phyloP scores from a whole-genome alignment of 1,140 invertebrate genomes.

The Panagrolaimus sp. region DNA sequence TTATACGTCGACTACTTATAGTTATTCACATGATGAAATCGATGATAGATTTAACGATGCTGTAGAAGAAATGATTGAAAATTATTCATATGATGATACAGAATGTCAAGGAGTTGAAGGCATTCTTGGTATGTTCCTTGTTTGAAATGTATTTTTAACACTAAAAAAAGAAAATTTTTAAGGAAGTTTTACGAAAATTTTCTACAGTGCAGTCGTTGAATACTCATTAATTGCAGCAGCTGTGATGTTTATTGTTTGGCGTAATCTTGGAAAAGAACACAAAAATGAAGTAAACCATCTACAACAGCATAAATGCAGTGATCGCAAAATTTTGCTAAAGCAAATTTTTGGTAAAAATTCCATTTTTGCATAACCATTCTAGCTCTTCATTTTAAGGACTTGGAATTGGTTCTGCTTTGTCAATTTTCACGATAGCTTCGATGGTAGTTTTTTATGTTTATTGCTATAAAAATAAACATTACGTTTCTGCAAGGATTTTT shows the following conservation, averaged over 20 bases:
- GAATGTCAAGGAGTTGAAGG: too few relatives aligned
- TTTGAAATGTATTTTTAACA: too few relatives aligned
- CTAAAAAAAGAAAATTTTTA: too few relatives aligned
- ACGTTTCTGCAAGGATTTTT: slow-evolving; percentile 48
- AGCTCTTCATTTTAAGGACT: slow-evolving; percentile 47
- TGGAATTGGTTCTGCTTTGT: slow-evolving; percentile 52
- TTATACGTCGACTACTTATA: too few relatives aligned
- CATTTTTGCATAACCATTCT: background rate
- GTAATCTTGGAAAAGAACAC: slow-evolving; percentile 36
- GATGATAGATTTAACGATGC: too few relatives aligned
- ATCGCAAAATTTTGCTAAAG: slow-evolving; percentile 52
- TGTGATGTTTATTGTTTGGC: slow-evolving; percentile 55
- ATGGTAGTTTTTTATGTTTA: slow-evolving; percentile 53
- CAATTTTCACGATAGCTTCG: slow-evolving; percentile 51
- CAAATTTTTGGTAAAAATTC: background rate
- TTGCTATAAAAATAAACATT: slow-evolving; percentile 31
- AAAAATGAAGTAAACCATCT: background rate
- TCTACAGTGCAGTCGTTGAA: too few relatives aligned
- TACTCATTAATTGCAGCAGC: too few relatives aligned
- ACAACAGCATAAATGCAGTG: slow-evolving; percentile 31
- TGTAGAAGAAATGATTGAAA: too few relatives aligned
- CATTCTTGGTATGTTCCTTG: too few relatives aligned
- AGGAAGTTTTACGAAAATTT: too few relatives aligned
- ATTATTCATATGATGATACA: too few relatives aligned
- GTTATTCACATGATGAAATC: too few relatives aligned